Percentiles rank a stretch among this genome's conserved stretches.
Evolutionary conservation across 2,797 vertebrate species (phyloP).

Genomic region (Myripristis jacobus): DNA sequence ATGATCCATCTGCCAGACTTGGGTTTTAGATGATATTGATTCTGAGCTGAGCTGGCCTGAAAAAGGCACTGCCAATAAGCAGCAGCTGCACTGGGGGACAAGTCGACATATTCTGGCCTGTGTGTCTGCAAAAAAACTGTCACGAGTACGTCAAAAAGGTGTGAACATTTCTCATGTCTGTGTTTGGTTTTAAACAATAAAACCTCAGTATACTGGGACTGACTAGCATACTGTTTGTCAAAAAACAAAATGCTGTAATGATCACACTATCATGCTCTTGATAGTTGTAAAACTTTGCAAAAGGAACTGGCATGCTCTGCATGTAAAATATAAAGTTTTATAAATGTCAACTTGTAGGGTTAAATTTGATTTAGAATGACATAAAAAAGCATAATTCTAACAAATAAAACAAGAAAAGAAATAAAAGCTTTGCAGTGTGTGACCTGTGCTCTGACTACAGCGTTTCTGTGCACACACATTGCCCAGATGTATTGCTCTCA

Average conservation of each 20-base stretch:
- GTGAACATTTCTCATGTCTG: not conserved
- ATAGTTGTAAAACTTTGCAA: slow-evolving; percentile 16
- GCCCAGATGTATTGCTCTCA: slow-evolving; percentile 43
- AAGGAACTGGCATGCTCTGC: not conserved
- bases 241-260: not conserved
- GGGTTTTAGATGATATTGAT: not conserved
- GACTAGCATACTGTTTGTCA: not conserved
- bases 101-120: slow-evolving; percentile 44
- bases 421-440: slow-evolving; percentile 43
- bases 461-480: slow-evolving; percentile 52
- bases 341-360: slow-evolving; percentile 1
- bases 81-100: slow-evolving; percentile 35
- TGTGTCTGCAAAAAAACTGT: slow-evolving; percentile 39
- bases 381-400: slow-evolving; percentile 8
- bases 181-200: slow-evolving; percentile 11
- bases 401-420: slow-evolving; percentile 22
- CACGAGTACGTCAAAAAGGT: slow-evolving; percentile 3
- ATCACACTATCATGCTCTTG: not conserved
- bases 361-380: not conserved
- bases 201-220: slow-evolving; percentile 11
- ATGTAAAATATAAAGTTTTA: slow-evolving; percentile 10
- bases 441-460: slow-evolving; percentile 46
- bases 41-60: slow-evolving; percentile 6
- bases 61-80: slow-evolving; percentile 28
- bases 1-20: slow-evolving; percentile 29